Percentiles rank a stretch among this genome's conserved stretches.
Evolutionary conservation across 2,888 invertebrate genomes (phyloP).

Genomic region (Mermis nigrescens): DNA sequence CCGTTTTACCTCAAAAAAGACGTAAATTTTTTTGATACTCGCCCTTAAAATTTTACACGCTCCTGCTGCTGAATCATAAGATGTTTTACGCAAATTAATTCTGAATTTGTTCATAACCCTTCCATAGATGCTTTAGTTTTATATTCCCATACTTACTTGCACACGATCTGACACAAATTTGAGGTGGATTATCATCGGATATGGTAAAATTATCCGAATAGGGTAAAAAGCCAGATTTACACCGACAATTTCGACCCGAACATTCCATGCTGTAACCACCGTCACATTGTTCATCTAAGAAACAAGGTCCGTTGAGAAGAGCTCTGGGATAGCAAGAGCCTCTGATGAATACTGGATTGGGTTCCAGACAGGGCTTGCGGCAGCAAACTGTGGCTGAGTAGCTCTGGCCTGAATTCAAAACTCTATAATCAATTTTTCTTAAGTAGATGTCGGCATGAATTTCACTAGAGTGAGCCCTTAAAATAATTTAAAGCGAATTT

Average conservation of each 20-base stretch:
- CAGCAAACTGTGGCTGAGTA: neutral
- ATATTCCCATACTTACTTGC: too few species aligned
- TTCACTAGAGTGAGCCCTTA: too few species aligned
- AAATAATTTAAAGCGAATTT: too few species aligned
- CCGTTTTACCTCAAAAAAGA: too few species aligned
- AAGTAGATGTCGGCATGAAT: too few species aligned
- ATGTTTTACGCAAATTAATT: too few species aligned
- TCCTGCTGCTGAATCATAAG: too few species aligned
- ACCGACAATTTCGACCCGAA: neutral
- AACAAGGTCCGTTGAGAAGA: neutral
- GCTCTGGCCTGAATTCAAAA: neutral
- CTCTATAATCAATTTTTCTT: too few species aligned
- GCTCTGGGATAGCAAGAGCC: neutral
- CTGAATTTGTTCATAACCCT: too few species aligned
- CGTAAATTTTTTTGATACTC: too few species aligned
- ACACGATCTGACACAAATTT: neutral
- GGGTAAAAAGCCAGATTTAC: neutral
- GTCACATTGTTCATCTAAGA: conserved; percentile 7
- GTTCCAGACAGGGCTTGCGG: neutral
- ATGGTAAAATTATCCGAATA: neutral
- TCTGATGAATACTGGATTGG: neutral
- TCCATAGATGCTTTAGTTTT: too few species aligned
- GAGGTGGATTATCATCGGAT: neutral
- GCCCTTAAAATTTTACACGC: too few species aligned
- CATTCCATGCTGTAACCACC: conserved; percentile 8